A percentile compares a stretch with the other conserved stretches of the same genome.
Evolutionary conservation across 2,888 invertebrate genomes (phyloP).

Genomic region (Emmelina monodactyla): DNA sequence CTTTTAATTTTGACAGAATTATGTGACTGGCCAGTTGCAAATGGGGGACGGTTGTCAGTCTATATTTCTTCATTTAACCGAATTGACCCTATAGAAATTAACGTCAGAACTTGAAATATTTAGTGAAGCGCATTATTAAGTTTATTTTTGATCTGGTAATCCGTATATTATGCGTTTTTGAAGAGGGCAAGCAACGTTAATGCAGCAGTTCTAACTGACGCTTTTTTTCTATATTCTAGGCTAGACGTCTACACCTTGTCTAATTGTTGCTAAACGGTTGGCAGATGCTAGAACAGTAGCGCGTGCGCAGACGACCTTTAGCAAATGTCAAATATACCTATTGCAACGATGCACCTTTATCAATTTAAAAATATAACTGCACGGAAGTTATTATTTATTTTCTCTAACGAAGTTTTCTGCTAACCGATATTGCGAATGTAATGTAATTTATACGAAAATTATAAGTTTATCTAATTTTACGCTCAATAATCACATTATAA

Average conservation of each 20-base stretch:
- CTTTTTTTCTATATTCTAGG: conserved; percentile 9
- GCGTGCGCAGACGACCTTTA: conserved; percentile 25
- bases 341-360: too few species aligned
- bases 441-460: not conserved
- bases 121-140: too few species aligned
- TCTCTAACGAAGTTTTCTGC: not conserved
- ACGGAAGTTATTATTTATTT: not conserved
- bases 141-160: too few species aligned
- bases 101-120: not conserved
- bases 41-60: conserved; percentile 3
- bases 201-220: not conserved
- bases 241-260: conserved; percentile 13
- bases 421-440: not conserved
- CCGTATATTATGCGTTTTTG: too few species aligned
- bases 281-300: conserved; percentile 27
- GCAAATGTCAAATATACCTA: conserved; percentile 29
- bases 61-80: not conserved
- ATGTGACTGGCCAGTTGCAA: conserved; percentile 7
- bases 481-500: too few species aligned
- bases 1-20: conserved; percentile 26
- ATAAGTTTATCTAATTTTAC: too few species aligned
- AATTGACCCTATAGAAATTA: not conserved
- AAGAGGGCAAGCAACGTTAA: too few species aligned
- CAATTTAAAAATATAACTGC: too few species aligned
- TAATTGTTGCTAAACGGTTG: conserved; percentile 23